Base-by-base conservation (phyloP, 2,113 vertebrate species). In the Poecile atricapillus region DNA sequence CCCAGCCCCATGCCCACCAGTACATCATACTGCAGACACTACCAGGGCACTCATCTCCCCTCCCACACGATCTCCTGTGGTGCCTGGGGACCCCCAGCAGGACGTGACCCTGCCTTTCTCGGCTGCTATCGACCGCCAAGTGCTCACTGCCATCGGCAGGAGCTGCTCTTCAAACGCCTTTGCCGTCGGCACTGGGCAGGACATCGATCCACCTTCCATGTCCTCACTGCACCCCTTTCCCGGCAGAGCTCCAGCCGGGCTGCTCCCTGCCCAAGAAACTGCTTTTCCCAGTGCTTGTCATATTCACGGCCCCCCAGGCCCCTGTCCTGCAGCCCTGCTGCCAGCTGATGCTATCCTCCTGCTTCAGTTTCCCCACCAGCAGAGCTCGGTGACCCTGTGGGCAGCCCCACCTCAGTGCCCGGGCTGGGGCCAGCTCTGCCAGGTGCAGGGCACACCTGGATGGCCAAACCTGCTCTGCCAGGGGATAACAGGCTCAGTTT, bases 301-400 rank as follows among this genome's bases (percentile, higher is more conserved):
- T 23, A 24, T 69, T 50, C 22, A 39, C 0, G 0, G 13, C 8
- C 12, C 30, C 53, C 63, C 65, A 59, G 20, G 6, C 15, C 15
- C 12, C 15, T 10, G 15, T 41, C 10, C 52, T 35, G 5, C 0
- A 2, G 25, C 33, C 39, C 73, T 3, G 1, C 53, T 77, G 59
- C 44, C 49, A 3, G 55, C 28, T 7, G 8, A 4, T 53, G 65
- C 47, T 43, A 16, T 41, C 16, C 11, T 44, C 33, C 77, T 83
- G 80, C 90, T 81, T 91, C 80, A 65, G 80, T 89, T 89, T 93
- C 81, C 43, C 52, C 47, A 33, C 10, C 8, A n/a, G 73, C 37
- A 41, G 47, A n/a, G 33, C 30, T 59, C 0, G 0, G 14, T 30
- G 28, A 39, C 4, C 7, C 23, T 1, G 2, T 1, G 7, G 46